Base-by-base conservation (phyloP, 2,797 vertebrate species). In the Momotus momota region DNA sequence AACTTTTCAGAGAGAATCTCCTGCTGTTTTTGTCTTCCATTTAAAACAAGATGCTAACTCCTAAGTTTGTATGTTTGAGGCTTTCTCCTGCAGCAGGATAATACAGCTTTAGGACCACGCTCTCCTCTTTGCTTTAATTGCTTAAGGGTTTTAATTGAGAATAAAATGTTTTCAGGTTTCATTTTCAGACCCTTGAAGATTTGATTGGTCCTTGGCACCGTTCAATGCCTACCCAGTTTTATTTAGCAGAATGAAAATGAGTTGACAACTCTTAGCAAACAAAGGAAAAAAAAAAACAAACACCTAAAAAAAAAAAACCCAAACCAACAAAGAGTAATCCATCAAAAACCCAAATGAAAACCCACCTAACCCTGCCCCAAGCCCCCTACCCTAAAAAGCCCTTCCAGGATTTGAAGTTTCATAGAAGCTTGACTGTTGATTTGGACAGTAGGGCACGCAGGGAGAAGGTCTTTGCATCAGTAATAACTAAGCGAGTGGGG, bases 291-390 rank as follows among this genome's bases (percentile, higher is more conserved):
- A 35, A 35, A 35, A 35, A 35, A 35, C 7, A 7, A 35, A 35
- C 35, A 35, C 35, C 35, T 35, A 35, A 35, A 35, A 35, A 35
- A 35, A 35, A 35, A 35, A 35, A 35, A 7, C 46, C 46, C 46
- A 22, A 46, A 46, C 46, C 46, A 51, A 51, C 49, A 51, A 8
- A 23, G 26, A 51, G 15, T 14, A 46, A 35, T 35, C 35, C 41
- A 43, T 14, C 33, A 35, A 60, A 60, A 38, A 9, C 23, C n/a
- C 7, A 14, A 61, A 35, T 6, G 15, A 35, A 61, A 43, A 11
- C 6, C 6, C 14, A 31, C 71, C 27, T n/a, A 60, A 17, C 40
- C 3, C 3, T 55, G 4, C 9, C 3, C 3, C 8, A n/a, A 1
- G 3, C 7, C 4, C 16, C 2, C 2, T 49, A 4, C 19, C 14